Evolutionary conservation across 2,888 invertebrate genomes (phyloP).

Genomic region (Trisateles emortualis): DNA sequence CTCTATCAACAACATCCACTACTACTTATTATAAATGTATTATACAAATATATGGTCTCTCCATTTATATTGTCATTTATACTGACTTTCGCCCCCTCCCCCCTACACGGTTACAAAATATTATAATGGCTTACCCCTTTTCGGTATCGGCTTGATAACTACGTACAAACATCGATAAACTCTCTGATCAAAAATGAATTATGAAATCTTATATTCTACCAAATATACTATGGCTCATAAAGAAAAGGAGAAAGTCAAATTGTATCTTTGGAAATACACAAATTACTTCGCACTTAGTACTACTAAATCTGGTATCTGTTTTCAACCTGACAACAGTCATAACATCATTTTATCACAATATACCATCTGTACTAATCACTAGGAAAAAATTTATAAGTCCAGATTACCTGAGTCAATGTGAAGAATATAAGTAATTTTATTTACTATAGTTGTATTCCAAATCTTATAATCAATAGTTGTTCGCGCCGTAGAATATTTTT

Average conservation of each 20-base stretch:
- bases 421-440: constrained; percentile 19
- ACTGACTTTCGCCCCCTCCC: background rate
- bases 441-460: constrained; percentile 20
- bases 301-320: constrained; percentile 6
- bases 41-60: background rate
- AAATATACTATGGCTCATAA: constrained; percentile 2
- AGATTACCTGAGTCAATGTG: constrained; percentile 21
- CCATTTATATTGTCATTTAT: background rate
- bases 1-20: no score
- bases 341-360: constrained; percentile 14
- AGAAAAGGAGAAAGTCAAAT: constrained; percentile 5
- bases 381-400: constrained; percentile 16
- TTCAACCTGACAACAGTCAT: constrained; percentile 5
- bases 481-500: constrained; percentile 28
- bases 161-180: background rate
- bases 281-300: constrained; percentile 14
- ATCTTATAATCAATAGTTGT: constrained; percentile 20
- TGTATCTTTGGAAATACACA: constrained; percentile 19
- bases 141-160: background rate
- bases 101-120: background rate
- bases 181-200: constrained; percentile 22
- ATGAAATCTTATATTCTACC: constrained; percentile 25
- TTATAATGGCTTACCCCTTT: constrained; percentile 2
- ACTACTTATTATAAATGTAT: no score
- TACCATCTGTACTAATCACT: constrained; percentile 14